A percentile compares a stretch with the other conserved stretches of the same genome.
These are phyloP conservation scores for Zaprionus camerounensis DNA, from an alignment of 1,140 invertebrate genomes.

Conservation along the genomic window DNA sequence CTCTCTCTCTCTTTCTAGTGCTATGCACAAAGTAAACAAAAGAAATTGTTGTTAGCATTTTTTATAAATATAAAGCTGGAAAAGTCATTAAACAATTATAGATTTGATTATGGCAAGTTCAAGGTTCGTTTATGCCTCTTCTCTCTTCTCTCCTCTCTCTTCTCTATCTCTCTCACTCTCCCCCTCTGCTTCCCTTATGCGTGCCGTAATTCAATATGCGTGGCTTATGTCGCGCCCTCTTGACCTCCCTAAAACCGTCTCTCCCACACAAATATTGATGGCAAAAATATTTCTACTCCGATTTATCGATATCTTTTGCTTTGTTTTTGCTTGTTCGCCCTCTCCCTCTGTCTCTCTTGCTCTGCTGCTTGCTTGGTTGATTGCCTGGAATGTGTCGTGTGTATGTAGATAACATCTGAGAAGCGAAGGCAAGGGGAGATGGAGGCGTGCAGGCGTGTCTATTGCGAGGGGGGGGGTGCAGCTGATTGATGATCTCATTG, in stretches of 20 bases:
- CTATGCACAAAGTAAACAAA: conserved; percentile 29
- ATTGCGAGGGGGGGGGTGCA: background rate
- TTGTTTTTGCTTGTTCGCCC: background rate
- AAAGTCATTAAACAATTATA: background rate
- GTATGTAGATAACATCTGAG: conserved; percentile 41
- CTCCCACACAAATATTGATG: conserved; percentile 6
- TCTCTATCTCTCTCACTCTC: no score
- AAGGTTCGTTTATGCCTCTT: conserved; percentile 12
- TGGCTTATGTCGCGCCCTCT: background rate
- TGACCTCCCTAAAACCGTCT: conserved; percentile 8
- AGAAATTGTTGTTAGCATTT: conserved; percentile 8
- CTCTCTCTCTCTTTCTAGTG: background rate
- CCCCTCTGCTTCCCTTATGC: no score
- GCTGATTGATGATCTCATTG: conserved; percentile 55
- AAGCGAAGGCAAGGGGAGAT: background rate
- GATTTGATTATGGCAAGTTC: conserved; percentile 12
- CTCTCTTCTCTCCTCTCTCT: background rate
- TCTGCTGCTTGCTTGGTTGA: conserved; percentile 44
- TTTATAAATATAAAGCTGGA: background rate
- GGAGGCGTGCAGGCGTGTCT: background rate
- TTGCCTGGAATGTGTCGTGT: conserved; percentile 62
- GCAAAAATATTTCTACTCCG: conserved; percentile 12
- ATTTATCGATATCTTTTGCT: conserved; percentile 35
- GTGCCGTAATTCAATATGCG: background rate
- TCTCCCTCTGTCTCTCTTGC: conserved; percentile 37